Base-by-base conservation (phyloP, 2,888 invertebrate species). In the Hylaea fasciaria region DNA sequence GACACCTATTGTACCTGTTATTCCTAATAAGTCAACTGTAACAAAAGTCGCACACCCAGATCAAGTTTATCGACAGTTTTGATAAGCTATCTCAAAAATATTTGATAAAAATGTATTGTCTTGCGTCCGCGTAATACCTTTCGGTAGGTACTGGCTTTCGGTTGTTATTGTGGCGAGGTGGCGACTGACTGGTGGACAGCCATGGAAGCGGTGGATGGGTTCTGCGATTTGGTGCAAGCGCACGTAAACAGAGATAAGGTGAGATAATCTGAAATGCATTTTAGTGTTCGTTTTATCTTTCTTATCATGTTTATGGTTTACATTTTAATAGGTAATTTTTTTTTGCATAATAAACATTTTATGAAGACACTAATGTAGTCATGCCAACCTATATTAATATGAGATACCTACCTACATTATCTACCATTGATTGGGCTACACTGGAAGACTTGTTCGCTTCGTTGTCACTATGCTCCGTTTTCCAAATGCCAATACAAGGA, bases 171-270 rank as follows among this genome's bases (percentile, higher is more conserved):
- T 41, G 55, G 16, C 32, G 13, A 12, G 29, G 37, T 40, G 37
- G 50, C 29, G 9, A 2, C 17, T n/a, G 39, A 17, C 62, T 60
- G 57, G 68, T 58, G 56, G 40, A 17, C 37, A 57, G 35, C 4
- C 32, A 89, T 87, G 85, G 82, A 81, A 52, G 71, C 78, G 10
- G 78, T 89, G 1, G 78, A 89, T 70, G 94, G 93, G 81, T 86
- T 95, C 66, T 94, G 94, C 81, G 93, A 94, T 68, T 93, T 96
- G 75, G 85, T 97, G 70, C 95, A 96, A 68, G 94, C 94, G 0
- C 96, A 97, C 77, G 94, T 94, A 64, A 97, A 97, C 39, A 93
- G 97, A 71, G 97, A 97, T 91, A 97, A 97, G 93, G 95, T 95
- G 87, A 80, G 72, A 17, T 29, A 37, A 55, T 50, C 45, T 47